Evolutionary conservation across 2,113 vertebrate species (phyloP).

Genomic region (Sinocyclocheilus grahami): DNA sequence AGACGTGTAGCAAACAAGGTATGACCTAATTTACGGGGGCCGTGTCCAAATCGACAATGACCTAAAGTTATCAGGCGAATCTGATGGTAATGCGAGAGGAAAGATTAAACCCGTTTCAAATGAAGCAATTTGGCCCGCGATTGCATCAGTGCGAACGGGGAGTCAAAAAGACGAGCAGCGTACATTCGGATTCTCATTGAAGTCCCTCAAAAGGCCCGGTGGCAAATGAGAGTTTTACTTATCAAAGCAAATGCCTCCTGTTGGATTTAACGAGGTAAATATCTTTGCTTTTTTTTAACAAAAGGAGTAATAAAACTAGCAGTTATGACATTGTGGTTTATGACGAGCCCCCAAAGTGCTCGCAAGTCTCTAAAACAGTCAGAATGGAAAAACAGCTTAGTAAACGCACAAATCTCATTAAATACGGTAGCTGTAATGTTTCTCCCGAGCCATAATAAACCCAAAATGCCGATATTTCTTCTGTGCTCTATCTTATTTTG

Average conservation of each 20-base stretch:
- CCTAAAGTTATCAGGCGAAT: slow-evolving; percentile 35
- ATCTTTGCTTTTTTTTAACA: neutral
- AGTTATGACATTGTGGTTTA: slow-evolving; percentile 25
- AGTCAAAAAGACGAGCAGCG: neutral
- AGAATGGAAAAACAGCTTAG: slow-evolving; percentile 26
- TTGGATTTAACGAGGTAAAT: slow-evolving; percentile 32
- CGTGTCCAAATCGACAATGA: slow-evolving; percentile 44
- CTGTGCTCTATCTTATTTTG: neutral
- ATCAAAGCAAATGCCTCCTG: slow-evolving; percentile 1
- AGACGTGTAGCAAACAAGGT: slow-evolving; percentile 38
- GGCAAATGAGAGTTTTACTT: slow-evolving; percentile 17
- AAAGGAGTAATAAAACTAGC: slow-evolving; percentile 24
- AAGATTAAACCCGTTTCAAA: slow-evolving; percentile 38
- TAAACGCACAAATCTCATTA: slow-evolving; percentile 37
- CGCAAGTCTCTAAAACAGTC: slow-evolving; percentile 20
- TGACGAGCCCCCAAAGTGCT: slow-evolving; percentile 5
- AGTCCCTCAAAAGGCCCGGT: neutral
- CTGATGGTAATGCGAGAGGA: slow-evolving; percentile 32
- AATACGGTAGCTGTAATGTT: slow-evolving; percentile 33
- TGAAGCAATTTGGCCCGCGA: slow-evolving; percentile 11
- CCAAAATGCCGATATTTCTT: slow-evolving; percentile 6
- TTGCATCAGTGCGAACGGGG: neutral
- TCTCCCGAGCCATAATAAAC: slow-evolving; percentile 37
- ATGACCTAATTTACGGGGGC: slow-evolving; percentile 38
- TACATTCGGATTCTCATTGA: slow-evolving; percentile 18